These are phyloP conservation scores for Agriotes lineatus DNA, from an alignment of 2,888 invertebrate genomes.

Conservation along the genomic window DNA sequence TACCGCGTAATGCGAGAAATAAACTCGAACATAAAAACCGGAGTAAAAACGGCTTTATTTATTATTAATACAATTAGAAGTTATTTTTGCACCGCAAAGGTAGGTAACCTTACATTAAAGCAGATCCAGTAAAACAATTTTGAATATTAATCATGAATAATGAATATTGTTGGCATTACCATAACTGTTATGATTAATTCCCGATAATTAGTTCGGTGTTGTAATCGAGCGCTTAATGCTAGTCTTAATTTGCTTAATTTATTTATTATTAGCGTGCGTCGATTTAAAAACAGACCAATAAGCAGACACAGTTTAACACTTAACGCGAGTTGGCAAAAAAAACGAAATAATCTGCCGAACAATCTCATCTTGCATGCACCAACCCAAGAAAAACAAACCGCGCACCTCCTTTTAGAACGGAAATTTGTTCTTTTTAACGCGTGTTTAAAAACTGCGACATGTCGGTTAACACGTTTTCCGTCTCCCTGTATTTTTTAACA, in stretches of 20 bases:
- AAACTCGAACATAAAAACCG: conserved; percentile 18
- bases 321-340: too few relatives aligned
- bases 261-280: not conserved
- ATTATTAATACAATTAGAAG: conserved; percentile 19
- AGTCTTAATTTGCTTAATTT: conserved; percentile 5
- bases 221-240: not conserved
- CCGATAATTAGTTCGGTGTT: conserved; percentile 10
- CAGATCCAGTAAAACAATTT: conserved; percentile 15
- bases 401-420: conserved; percentile 10
- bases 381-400: conserved; percentile 6
- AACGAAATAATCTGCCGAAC: not conserved
- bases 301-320: not conserved
- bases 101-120: conserved; percentile 21
- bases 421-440: conserved; percentile 15
- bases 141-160: conserved; percentile 16
- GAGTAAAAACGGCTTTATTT: conserved; percentile 15
- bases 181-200: conserved; percentile 12
- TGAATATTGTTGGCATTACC: conserved; percentile 7
- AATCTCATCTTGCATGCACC: not conserved
- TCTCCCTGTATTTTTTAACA: conserved; percentile 54
- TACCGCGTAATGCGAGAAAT: conserved; percentile 17
- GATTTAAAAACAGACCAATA: not conserved
- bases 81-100: conserved; percentile 9
- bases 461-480: conserved; percentile 56
- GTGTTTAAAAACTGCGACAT: conserved; percentile 49